Base-by-base conservation (phyloP, 2,797 vertebrate species). In the Lacerta viridis region DNA sequence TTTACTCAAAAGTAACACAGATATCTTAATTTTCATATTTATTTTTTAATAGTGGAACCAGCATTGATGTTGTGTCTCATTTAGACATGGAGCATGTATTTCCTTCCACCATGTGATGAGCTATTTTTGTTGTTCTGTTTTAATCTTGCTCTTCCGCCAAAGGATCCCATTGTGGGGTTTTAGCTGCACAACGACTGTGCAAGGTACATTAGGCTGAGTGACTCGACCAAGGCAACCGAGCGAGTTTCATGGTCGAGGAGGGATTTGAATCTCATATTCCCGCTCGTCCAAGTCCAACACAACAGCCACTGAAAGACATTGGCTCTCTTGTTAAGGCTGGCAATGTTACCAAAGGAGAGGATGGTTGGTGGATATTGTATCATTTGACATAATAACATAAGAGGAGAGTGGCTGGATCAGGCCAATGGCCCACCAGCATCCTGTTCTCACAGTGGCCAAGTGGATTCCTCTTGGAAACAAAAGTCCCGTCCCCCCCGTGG, bases 41-140 rank as follows among this genome's bases (percentile, higher is more conserved):
- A 55, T 90, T 84, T 93, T 89, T 91, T 80, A 95, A 94, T 81
- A 94, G 93, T 88, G 93, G 91, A 92, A 94, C 93, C 90, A 59
- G 91, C 79, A 18, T 55, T 88, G 91, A 93, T 92, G 68, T 80
- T 85, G 95, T 90, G 88, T 87, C 85, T 64, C 15, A 55, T 94
- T 92, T 77, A 91, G 76, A 71, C 87, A n/a, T n/a, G 1, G 84
- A 68, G 4, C 7, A 86, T 89, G 77, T 85, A 88, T 85, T 89
- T 4, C 9, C 82, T 59, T 90, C 87, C 11, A 27, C 4, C 69
- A 90, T 91, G 17, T n/a, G 71, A 81, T 68, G n/a, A 68, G 11
- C 17, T 81, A 5, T 77, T 69, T 68, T 75, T 46, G 23, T 41
- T 76, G 20, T 46, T 50, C 15, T 41, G 43, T 61, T 39, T 78